Base-by-base conservation (phyloP, 2,888 invertebrate genomes). In the Saturnia pavonia region DNA sequence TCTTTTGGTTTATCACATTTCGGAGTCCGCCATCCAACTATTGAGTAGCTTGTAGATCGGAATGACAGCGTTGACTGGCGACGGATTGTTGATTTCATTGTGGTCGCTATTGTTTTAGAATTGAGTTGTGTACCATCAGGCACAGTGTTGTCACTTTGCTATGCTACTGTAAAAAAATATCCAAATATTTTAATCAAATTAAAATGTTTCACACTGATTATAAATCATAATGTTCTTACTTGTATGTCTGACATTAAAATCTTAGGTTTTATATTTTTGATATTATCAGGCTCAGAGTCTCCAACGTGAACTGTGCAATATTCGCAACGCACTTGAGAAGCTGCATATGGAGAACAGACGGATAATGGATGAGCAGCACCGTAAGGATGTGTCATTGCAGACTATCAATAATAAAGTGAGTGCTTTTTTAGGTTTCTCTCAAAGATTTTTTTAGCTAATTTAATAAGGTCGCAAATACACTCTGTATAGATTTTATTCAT, bases 231-330 rank as follows among this genome's bases (percentile, higher is more conserved):
- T 8, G n/a, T 1, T n/a, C 8, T 51, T 51, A 51, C 0, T 51
- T 22, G 22, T 54, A 54, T 54, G 22, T 22, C 11, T 43, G 1
- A 11, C 3, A 60, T 27, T 60, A 14, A 60, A 14, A 14, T 14
- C 0, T 3, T 1, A 27, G 12, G 12, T 6, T 1, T 60, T 27
- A 27, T 25, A 4, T 34, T 51, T 12, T 34, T 45, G 40, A 1
- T 25, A 14, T 69, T 69, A 51, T 1, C 80, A 95, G 95, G 84
- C 84, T 1, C 88, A 93, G 74, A 86, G 89, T 69, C 75, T 94
- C 14, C 95, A 95, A 78, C 91, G 95, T 11, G 91, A 91, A 75
- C 79, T 95, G 70, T 86, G 90, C 76, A 89, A 88, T 73, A 85
- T 94, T 74, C 90, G 91, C 6, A 82, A 77, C 16, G 74, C 79